Conservation (phyloP, 2,797 vertebrate species). For the Sebastes itinus region DNA sequence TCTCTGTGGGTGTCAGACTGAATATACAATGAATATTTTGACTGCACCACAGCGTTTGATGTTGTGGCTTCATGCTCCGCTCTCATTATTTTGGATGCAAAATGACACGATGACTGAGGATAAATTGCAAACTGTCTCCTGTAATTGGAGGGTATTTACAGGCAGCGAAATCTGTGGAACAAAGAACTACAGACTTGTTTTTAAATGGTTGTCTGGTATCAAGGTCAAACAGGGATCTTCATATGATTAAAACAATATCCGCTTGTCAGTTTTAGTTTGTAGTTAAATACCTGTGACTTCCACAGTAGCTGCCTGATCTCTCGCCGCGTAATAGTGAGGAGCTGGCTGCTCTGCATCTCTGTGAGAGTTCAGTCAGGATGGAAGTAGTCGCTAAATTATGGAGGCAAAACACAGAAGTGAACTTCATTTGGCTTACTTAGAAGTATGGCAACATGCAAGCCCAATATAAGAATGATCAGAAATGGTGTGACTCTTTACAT, state of each 20-base stretch:
- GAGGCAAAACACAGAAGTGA: neutral
- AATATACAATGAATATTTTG: conserved; percentile 45
- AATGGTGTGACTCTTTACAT: neutral
- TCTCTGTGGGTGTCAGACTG: conserved; percentile 22
- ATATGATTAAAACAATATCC: conserved; percentile 24
- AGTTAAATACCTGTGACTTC: neutral
- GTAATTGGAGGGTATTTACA: conserved; percentile 47
- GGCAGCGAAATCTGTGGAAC: conserved; percentile 17
- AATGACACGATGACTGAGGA: conserved; percentile 39
- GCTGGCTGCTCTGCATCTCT: neutral
- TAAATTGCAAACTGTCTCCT: conserved; percentile 43
- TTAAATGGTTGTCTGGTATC: conserved; percentile 13
- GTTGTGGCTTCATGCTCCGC: conserved; percentile 30
- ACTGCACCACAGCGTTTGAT: conserved; percentile 47
- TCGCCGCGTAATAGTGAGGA: neutral
- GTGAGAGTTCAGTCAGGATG: neutral
- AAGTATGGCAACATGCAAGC: neutral
- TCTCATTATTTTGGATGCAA: conserved; percentile 52
- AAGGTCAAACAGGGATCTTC: conserved; percentile 10
- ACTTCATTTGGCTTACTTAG: neutral
- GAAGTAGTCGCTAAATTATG: conserved; percentile 8
- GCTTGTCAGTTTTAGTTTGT: conserved; percentile 2
- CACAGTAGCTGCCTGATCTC: neutral
- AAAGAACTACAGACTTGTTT: conserved; percentile 15
- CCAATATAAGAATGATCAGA: neutral